Evolutionary conservation across 2,797 vertebrate species (phyloP).

Genomic region (Myotis findleyi): DNA sequence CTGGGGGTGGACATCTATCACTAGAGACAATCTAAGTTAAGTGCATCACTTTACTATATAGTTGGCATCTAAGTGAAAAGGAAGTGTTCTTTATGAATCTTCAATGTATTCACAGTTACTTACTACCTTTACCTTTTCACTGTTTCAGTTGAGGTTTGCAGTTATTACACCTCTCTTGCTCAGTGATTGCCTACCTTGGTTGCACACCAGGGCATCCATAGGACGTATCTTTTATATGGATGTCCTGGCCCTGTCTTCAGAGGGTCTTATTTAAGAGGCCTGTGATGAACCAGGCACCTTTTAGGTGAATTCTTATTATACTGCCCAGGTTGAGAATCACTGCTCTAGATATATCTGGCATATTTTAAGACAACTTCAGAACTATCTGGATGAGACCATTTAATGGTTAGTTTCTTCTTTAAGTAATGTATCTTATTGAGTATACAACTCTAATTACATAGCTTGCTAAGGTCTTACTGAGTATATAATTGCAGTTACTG

Average conservation of each 20-base stretch:
- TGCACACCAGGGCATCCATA: background rate
- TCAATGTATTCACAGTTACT: conserved; percentile 22
- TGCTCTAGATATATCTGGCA: background rate
- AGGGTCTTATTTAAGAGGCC: conserved; percentile 43
- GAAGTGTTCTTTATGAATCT: conserved; percentile 38
- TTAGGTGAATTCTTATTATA: conserved; percentile 42
- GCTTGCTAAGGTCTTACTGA: conserved; percentile 19
- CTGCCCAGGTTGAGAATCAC: conserved; percentile 29
- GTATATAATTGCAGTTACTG: background rate
- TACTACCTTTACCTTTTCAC: conserved; percentile 28
- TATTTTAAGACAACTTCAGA: conserved; percentile 31
- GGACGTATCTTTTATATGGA: background rate
- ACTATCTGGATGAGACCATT: background rate
- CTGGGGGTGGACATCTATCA: background rate
- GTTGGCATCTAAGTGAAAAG: conserved; percentile 37
- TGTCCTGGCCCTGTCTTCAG: conserved; percentile 2
- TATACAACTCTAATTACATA: background rate
- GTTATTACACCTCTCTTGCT: conserved; percentile 41
- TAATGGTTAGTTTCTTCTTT: conserved; percentile 42
- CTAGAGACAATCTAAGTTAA: background rate
- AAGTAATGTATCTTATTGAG: conserved; percentile 9
- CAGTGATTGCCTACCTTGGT: conserved; percentile 27
- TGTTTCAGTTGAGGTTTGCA: conserved; percentile 44
- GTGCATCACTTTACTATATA: background rate
- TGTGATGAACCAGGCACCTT: background rate